Evolutionary conservation across 2,113 vertebrate species (phyloP), one percentile per base, ranked within the genome.

Genomic region (Ceuthmochares aereus): DNA sequence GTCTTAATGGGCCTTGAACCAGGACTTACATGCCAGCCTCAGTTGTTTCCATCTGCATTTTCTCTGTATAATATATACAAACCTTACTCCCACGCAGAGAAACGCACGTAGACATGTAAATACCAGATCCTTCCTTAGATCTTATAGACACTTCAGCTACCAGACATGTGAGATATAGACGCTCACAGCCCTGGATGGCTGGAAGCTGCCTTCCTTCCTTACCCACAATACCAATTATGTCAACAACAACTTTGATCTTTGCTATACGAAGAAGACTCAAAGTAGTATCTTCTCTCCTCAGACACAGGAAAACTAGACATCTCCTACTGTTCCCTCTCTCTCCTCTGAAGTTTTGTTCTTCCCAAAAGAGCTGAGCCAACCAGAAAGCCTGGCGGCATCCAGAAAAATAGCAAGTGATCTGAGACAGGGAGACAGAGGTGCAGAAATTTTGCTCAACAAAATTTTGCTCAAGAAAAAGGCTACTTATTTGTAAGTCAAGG

Each of bases 121-220:
- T 88, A 86, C 26, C 83, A 77, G 59, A 77, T 70, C 29, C 42
- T 95, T 25, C 55, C 59, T 92, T 34, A 88, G 92, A 92, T 86
- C 89, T 70, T 77, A 63, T 37, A 86, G 72, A 70, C 47, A 59
- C 42, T 80, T 84, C 51, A 81, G 34, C 51, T 52, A 51, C 29
- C 36, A 85, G 79, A 32, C 59, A 30, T 67, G 14, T 0, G 3
- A 92, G 55, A 73, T 66, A 51, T 5, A 67, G 62, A 29, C 5
- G 1, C 27, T 74, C 3, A 2, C 49, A 80, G 62, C 27, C 18
- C 54, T 64, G 45, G 12, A 32, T 47, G 36, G 52, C 29, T 82
- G 81, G n/a, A 56, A 59, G 43, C 29, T 64, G n/a, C 30, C n/a
- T 85, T 83, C 36, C 51, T 87, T 83, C 36, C 51, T 59, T 58